Conservation (phyloP, 2,888 invertebrate species). For the Trissolcus japonicus region DNA sequence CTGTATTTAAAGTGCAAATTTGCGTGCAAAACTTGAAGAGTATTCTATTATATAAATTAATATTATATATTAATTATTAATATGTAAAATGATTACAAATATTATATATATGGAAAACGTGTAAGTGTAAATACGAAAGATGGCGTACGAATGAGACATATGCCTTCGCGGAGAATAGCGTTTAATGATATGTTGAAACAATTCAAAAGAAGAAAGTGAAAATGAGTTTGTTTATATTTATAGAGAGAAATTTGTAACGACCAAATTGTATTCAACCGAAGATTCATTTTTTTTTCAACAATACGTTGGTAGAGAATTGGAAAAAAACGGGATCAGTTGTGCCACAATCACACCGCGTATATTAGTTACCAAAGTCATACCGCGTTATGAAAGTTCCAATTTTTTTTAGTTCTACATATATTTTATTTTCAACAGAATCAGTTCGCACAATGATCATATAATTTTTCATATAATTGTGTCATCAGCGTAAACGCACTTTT, state of each 20-base stretch:
- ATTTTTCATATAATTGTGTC: no score
- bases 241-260: constrained; percentile 44
- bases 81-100: constrained; percentile 54
- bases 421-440: constrained; percentile 4
- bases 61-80: constrained; percentile 65
- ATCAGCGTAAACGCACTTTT: no score
- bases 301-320: constrained; percentile 37
- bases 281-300: constrained; percentile 12
- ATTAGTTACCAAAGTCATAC: constrained; percentile 37
- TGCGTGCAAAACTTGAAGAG: constrained; percentile 70
- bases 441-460: no score
- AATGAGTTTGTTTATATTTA: constrained; percentile 69
- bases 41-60: constrained; percentile 70
- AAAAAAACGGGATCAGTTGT: constrained; percentile 40
- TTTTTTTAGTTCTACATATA: constrained; percentile 7
- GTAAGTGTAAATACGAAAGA: constrained; percentile 42
- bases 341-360: constrained; percentile 22
- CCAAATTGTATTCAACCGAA: constrained; percentile 27
- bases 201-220: constrained; percentile 47
- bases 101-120: constrained; percentile 43
- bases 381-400: constrained; percentile 8
- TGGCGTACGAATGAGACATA: constrained; percentile 41
- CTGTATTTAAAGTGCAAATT: constrained; percentile 73
- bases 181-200: constrained; percentile 60
- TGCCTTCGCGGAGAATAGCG: constrained; percentile 42